Evolutionary conservation across 2,888 invertebrate genomes (phyloP), one percentile per base, ranked within the genome.

Genomic region (Pristionchus japonicus): DNA sequence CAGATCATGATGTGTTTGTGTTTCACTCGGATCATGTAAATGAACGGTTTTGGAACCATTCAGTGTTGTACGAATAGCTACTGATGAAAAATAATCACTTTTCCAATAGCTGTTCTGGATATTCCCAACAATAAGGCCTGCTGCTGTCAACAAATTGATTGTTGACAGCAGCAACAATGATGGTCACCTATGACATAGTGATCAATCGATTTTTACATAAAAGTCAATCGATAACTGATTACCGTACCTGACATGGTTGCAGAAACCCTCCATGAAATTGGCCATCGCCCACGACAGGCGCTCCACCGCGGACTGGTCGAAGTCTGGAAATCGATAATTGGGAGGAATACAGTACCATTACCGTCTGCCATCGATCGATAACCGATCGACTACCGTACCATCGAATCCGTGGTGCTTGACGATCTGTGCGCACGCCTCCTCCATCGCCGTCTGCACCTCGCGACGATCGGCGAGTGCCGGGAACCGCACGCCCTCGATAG

Each of bases 231-330:
- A n/a, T n/a, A n/a, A n/a, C n/a, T n/a, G n/a, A n/a, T n/a, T n/a
- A n/a, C n/a, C 43, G 43, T 11, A 80, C 80, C 49, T 80, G 31
- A 80, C 27, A 15, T 80, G 37, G 17, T 49, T 43, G 49, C 80
- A 80, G 27, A 80, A 49, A 20, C 27, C 43, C 80, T 80, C 80
- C 47, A 80, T 43, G 80, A 49, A 80, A 27, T 80, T 80, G 31
- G 80, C 80, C 47, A 80, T 49, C 27, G 80, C 43, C n/a, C 47
- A 27, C 31, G 80, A 37, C 47, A 80, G 17, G 1, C 9, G 17
- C 6, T 47, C 7, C 80, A 80, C 47, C 31, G 80, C 80, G 7
- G 47, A 15, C 7, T 6, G 49, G 0, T 80, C 47, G 49, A 80
- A 43, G 7, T 80, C 80, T 80, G 47, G 0, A 37, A 74, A 37